phyloP scores from a whole-genome alignment of 37 sponge, comb jelly and placozoan genomes.

The Theonella swinhoei region DNA sequence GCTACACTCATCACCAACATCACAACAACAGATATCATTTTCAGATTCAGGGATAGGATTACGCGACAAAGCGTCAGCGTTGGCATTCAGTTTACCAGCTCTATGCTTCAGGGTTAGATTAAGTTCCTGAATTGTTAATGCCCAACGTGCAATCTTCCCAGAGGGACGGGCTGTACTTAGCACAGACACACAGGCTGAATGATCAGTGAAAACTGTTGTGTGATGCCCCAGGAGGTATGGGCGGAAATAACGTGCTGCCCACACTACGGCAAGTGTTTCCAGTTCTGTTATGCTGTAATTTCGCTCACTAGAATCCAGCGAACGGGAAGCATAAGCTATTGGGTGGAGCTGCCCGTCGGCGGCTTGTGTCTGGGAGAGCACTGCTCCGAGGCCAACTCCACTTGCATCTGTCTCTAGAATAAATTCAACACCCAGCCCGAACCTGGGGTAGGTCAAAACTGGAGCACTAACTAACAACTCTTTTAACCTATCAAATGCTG shows the following conservation, averaged over 20 bases:
- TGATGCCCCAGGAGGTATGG: slow-evolving; percentile 16
- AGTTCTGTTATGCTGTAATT: slow-evolving; percentile 26
- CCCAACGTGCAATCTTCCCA: slow-evolving; percentile 55
- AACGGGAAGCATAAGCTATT: slow-evolving; percentile 45
- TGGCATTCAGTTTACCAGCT: slow-evolving; percentile 32
- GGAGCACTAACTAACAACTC: slow-evolving; percentile 32
- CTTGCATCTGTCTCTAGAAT: slow-evolving; percentile 48
- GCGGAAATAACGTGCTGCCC: slow-evolving; percentile 25
- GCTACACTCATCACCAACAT: not conserved
- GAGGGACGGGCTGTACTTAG: slow-evolving; percentile 31
- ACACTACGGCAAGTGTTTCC: slow-evolving; percentile 33
- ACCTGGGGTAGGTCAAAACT: slow-evolving; percentile 50
- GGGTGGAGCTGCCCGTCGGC: slow-evolving; percentile 30
- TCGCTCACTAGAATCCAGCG: slow-evolving; percentile 5
- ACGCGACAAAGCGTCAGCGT: slow-evolving; percentile 56
- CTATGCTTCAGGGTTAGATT: slow-evolving; percentile 27
- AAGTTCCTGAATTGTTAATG: slow-evolving; percentile 32
- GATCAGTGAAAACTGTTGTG: slow-evolving; percentile 29
- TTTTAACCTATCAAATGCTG: slow-evolving; percentile 40
- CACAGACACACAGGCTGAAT: slow-evolving; percentile 44
- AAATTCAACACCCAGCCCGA: slow-evolving; percentile 25
- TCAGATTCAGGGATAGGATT: slow-evolving; percentile 2
- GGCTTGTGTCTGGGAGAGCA: slow-evolving; percentile 20
- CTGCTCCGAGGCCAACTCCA: slow-evolving; percentile 42
- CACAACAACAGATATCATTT: not conserved